Evolutionary conservation across 2,888 invertebrate genomes (phyloP).

Genomic region (Pherbina coryleti): DNA sequence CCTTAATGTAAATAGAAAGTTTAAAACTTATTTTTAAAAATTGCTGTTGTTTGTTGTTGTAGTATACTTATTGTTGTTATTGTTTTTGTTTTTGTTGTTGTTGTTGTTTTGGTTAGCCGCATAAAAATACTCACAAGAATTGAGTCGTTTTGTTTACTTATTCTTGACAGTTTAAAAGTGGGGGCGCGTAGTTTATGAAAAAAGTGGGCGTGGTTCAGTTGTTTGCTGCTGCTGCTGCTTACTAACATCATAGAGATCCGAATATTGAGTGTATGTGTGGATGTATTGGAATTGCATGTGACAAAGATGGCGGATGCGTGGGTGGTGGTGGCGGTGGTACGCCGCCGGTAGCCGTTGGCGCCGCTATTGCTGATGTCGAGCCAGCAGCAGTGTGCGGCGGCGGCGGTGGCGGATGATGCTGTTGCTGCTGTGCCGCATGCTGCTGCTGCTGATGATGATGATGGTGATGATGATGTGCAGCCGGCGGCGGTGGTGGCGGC

Average conservation of each 20-base stretch:
- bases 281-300: constrained; percentile 68
- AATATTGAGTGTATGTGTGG: constrained; percentile 70
- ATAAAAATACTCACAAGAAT: constrained; percentile 38
- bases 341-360: constrained; percentile 16
- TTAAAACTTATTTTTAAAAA: constrained; percentile 39
- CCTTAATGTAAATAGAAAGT: constrained; percentile 25
- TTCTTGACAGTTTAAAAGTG: constrained; percentile 37
- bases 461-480: constrained; percentile 52
- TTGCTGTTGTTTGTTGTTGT: constrained; percentile 36
- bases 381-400: constrained; percentile 53
- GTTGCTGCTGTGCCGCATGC: constrained; percentile 42
- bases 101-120: constrained; percentile 16
- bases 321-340: constrained; percentile 51
- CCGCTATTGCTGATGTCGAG: constrained; percentile 15
- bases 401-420: constrained; percentile 56
- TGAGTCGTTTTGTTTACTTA: constrained; percentile 37
- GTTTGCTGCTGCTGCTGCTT: constrained; percentile 51
- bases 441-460: constrained; percentile 54
- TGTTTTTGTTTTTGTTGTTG: constrained; percentile 33
- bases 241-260: constrained; percentile 70
- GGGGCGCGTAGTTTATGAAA: constrained; percentile 4
- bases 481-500: constrained; percentile 53
- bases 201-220: constrained; percentile 45
- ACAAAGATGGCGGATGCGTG: constrained; percentile 61
- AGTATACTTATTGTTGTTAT: constrained; percentile 34